A percentile compares a stretch with the other conserved stretches of the same genome.
Conservation (phyloP, 2,113 vertebrate species). For the Helogale parvula region DNA sequence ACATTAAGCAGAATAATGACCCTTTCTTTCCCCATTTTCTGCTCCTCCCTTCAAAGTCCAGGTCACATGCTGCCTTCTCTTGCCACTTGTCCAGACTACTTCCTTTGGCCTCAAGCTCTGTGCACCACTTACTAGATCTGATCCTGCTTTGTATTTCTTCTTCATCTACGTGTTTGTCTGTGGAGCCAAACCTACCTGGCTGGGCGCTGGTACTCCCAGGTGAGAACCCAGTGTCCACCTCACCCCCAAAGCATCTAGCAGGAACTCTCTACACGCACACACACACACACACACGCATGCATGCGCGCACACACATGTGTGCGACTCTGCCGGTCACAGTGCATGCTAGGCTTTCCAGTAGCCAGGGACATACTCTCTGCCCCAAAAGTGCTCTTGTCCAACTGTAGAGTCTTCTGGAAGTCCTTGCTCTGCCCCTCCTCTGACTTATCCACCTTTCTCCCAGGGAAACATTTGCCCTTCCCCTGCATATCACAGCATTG, state of each 20-base stretch:
- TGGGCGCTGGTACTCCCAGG: background rate
- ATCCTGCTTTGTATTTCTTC: background rate
- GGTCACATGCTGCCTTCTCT: background rate
- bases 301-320: background rate
- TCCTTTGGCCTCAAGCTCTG: background rate
- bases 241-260: background rate
- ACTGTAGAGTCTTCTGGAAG: background rate
- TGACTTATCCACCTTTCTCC: background rate
- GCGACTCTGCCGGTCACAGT: background rate
- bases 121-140: background rate
- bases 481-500: background rate
- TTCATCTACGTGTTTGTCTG: background rate
- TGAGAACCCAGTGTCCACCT: background rate
- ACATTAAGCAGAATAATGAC: background rate
- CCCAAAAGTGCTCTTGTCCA: background rate
- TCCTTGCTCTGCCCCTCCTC: background rate
- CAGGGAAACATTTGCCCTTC: background rate
- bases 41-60: background rate
- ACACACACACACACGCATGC: too few relatives aligned
- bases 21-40: background rate
- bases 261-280: background rate
- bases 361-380: background rate
- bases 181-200: background rate
- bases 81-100: background rate
- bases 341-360: background rate